Conservation (phyloP, 1,140 invertebrate genomes). For the Chymomyza costata region DNA sequence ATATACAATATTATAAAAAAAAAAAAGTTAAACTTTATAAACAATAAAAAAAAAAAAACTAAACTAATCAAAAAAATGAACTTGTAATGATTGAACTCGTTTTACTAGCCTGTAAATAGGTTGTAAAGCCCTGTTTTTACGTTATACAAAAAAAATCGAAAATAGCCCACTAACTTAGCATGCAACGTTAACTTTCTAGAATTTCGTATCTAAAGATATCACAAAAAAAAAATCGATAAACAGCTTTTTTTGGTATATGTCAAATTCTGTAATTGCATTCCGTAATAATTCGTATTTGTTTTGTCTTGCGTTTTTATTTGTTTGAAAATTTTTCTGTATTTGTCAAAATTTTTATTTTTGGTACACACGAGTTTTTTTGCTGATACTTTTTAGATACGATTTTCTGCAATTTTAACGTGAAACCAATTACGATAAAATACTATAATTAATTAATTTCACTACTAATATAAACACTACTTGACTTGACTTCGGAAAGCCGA, state of each 20-base stretch:
- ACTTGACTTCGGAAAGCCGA: not conserved
- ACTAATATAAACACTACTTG: slow-evolving; percentile 7
- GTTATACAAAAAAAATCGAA: slow-evolving; percentile 52
- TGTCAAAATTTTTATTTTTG: too few relatives aligned
- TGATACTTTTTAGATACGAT: slow-evolving; percentile 67
- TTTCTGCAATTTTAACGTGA: slow-evolving; percentile 74
- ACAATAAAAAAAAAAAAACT: slow-evolving; percentile 14
- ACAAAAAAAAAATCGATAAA: too few relatives aligned
- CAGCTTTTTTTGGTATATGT: too few relatives aligned
- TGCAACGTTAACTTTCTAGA: slow-evolving; percentile 71
- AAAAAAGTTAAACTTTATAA: slow-evolving; percentile 13
- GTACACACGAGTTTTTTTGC: too few relatives aligned
- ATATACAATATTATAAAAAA: not conserved
- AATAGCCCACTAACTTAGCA: slow-evolving; percentile 61
- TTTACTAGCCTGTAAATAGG: slow-evolving; percentile 75
- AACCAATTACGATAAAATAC: slow-evolving; percentile 26
- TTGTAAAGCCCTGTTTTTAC: slow-evolving; percentile 75
- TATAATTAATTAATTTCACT: slow-evolving; percentile 12
- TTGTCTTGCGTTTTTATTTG: not conserved
- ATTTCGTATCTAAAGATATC: slow-evolving; percentile 66
- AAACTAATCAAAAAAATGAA: slow-evolving; percentile 1
- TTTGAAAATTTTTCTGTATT: too few relatives aligned
- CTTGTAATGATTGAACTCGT: slow-evolving; percentile 69
- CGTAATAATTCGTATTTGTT: too few relatives aligned
- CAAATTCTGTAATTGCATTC: too few relatives aligned